These are phyloP conservation scores for Poecilia wingei DNA, from an alignment of 2,797 vertebrate species.

Conservation along the genomic window DNA sequence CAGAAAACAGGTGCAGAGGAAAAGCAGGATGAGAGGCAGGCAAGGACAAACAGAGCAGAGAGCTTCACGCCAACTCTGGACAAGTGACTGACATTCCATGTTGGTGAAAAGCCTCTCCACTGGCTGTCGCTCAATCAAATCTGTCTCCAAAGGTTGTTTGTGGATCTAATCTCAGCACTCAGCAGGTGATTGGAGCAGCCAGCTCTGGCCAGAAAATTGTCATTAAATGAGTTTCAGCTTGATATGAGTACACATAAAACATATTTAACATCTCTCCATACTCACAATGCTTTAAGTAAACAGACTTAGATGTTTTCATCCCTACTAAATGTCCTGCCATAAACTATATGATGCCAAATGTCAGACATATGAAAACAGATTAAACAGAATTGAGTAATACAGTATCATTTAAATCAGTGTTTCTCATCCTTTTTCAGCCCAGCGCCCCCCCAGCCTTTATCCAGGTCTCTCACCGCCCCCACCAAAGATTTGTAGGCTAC, in stretches of 20 bases:
- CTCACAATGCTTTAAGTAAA: background rate
- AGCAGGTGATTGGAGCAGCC: background rate
- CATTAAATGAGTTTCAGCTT: background rate
- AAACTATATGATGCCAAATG: background rate
- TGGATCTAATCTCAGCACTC: background rate
- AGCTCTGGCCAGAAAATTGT: background rate
- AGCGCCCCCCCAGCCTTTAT: no score
- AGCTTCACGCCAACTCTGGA: background rate
- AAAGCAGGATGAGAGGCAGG: background rate
- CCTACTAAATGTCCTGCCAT: background rate
- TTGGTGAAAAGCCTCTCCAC: background rate
- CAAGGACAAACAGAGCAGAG: background rate
- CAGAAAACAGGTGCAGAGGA: background rate
- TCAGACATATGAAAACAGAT: background rate
- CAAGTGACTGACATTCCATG: background rate
- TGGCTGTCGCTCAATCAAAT: background rate
- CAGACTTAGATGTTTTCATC: background rate
- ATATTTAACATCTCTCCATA: background rate
- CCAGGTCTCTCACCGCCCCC: no score
- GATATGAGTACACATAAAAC: background rate
- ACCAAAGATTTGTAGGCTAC: no score
- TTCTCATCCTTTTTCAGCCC: no score
- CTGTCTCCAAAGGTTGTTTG: background rate
- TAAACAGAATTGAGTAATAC: background rate
- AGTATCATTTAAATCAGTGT: background rate